Base-by-base conservation (phyloP, 1,140 invertebrate species). In the Camponotus floridanus region DNA sequence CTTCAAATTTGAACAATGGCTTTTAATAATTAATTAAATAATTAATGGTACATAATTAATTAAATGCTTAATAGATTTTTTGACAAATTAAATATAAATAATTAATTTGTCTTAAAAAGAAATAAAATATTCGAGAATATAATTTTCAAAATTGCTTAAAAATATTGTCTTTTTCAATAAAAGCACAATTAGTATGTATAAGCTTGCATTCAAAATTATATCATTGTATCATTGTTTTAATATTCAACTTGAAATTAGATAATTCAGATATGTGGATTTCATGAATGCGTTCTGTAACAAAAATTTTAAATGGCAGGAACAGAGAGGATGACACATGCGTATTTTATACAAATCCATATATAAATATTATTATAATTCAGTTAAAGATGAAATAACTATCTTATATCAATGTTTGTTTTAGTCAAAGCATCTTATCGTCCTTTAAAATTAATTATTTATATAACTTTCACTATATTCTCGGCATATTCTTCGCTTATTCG, bases 351-450 rank as follows among this genome's bases (percentile, higher is more conserved):
- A n/a, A 51, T 48, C n/a, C 31, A 48, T 26, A 18, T 33, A n/a
- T 65, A 21, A 78, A 36, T 18, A 31, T 5, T 11, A 59, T 8
- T 15, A 36, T 74, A 57, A 51, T 9, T 15, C n/a, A 15, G 18
- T 13, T 79, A 65, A 79, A 36, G 18, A 67, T 21, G n/a, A 11
- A 26, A 1, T 7, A 79, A 67, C 31, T 2, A 36, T 61, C 8
- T 1, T 51, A 51, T 15, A 4, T 15, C 18, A 57, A 18, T 36
- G 62, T 3, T 26, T 36, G 15, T 15, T 51, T 6, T n/a, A 51
- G 31, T 79, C 31, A 79, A 79, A 79, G 76, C 31, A 51, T 67
- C 33, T 67, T 31, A 1, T n/a, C 21, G 33, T 55, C 62, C 67
- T 67, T 67, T 6, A 62, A 48, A 74, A n/a, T 39, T 74, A 59